Conservation (phyloP, 30 jellyfish, hydroid and myxozoan species). For the Catostylus mosaicus region DNA sequence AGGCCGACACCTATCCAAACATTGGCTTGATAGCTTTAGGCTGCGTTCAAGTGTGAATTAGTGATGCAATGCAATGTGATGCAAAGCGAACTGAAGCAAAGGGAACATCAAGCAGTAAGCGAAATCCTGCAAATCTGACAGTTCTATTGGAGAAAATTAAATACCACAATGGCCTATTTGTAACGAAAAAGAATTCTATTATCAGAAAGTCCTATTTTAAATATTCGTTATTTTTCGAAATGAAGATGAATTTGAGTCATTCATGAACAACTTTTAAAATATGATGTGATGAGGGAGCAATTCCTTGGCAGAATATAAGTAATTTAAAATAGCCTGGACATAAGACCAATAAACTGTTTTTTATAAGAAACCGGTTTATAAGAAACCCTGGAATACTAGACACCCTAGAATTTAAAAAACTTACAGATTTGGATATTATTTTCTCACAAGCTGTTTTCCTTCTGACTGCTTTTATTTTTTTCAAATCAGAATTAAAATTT, state of each 20-base stretch:
- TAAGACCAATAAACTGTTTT: too few relatives aligned
- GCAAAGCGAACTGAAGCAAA: conserved; percentile 20
- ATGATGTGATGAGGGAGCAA: not conserved
- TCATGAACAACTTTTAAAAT: not conserved
- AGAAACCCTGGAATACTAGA: not conserved
- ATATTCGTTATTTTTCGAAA: conserved; percentile 13
- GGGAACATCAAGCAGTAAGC: conserved; percentile 25
- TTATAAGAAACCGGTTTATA: not conserved
- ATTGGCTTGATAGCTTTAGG: too few relatives aligned
- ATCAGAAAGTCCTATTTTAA: conserved; percentile 12
- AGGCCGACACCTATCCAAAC: too few relatives aligned
- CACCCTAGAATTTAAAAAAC: not conserved
- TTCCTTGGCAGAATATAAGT: conserved; percentile 9
- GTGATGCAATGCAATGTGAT: too few relatives aligned
- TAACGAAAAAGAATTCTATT: conserved; percentile 26
- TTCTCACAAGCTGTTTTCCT: too few relatives aligned
- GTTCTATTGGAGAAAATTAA: conserved; percentile 1
- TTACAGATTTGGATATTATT: too few relatives aligned
- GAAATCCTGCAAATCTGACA: conserved; percentile 8
- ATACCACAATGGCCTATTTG: conserved; percentile 2
- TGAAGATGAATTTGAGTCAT: conserved; percentile 16
- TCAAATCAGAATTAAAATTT: too few relatives aligned
- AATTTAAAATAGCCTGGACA: too few relatives aligned
- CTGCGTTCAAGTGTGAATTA: too few relatives aligned
- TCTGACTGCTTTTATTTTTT: too few relatives aligned